Evolutionary conservation across 1,140 invertebrate genomes (phyloP), one percentile per base, ranked within the genome.

Genomic region (Vanessa tameamea): DNA sequence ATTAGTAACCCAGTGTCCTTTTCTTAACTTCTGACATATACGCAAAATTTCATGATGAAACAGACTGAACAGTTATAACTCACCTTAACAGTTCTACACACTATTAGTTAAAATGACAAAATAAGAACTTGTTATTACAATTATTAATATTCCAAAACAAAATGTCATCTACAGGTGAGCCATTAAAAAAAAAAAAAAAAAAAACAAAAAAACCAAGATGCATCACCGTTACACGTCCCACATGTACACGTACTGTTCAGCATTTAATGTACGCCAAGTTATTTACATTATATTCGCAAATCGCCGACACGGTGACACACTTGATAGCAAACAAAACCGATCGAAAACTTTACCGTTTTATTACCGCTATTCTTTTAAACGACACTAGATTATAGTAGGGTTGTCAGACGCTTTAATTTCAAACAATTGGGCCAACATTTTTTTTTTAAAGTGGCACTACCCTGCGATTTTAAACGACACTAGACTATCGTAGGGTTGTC

Each of bases 321-420:
- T 67, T 55, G 51, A 37, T 6, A 14, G 31, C 1, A 16, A 20
- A 53, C 37, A 69, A 61, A 69, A 69, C 43, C 53, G 55, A 57
- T 57, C 53, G 51, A 57, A 37, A 69, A 63, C 23, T n/a, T 43
- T 16, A 67, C 50, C 37, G 65, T 67, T 67, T 55, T n/a, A 69
- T 14, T 31, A 59, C 66, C 64, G 57, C 50, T 72, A 72, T 55
- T 65, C 43, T 57, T 68, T 72, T 65, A 26, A 64, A 51, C 51
- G 59, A 59, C 15, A 20, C 9, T 16, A 50, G 66, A 75, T 64
- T 50, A 64, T 51, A 15, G 51, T 68, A 64, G 43, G 15, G 31
- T 31, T 64, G 43, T 20, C 12, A 15, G 4, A 26, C 13, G 13
- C 0, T 12, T 50, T 2, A 50, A 15, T 6, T 15, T 50, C 5